Evolutionary conservation across 2,888 invertebrate genomes (phyloP), one percentile per base, ranked within the genome.

Genomic region (Leucozona laternaria): DNA sequence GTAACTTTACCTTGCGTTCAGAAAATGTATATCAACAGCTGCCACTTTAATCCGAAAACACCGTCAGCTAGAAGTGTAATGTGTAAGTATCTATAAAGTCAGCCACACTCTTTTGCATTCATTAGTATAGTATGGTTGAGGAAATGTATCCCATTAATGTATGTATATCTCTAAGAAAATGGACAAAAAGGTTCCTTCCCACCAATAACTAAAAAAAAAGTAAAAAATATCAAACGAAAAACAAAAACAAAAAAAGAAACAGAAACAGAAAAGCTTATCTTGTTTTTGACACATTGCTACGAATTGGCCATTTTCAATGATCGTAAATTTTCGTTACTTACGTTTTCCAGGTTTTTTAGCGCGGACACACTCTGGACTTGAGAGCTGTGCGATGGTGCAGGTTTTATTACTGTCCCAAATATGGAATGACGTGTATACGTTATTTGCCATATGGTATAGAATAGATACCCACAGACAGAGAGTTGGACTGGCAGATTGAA

Each of bases 201-300:
- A 75, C 31, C 11, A 31, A 58, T 22, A 48, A n/a, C n/a, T n/a
- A n/a, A n/a, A n/a, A 57, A 40, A 55, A 20, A 10, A 45, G n/a
- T n/a, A 57, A 77, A 45, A 68, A 57, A 17, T 48, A 75, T 22
- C 22, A 48, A 48, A 20, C n/a, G 31, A 68, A 28, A 66, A 58
- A 37, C 43, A 81, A 72, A 62, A 64, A 22, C n/a, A n/a, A n/a
- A 68, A 28, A 66, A 58, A 37, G 43, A 81, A 72, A 62, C 57
- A 22, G 20, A 62, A 68, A 64, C 8, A 40, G 57, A 43, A 78
- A 75, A 55, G 78, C 82, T 86, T 86, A 86, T 86, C 86, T 82
- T 86, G 86, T 82, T 86, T 82, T 86, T 86, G 86, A 86, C 86
- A 86, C 86, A 86, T 86, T 86, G 86, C 82, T 86, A 86, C 86